phyloP scores from a whole-genome alignment of 2,888 invertebrate species.

The Drosophila macrospina region DNA sequence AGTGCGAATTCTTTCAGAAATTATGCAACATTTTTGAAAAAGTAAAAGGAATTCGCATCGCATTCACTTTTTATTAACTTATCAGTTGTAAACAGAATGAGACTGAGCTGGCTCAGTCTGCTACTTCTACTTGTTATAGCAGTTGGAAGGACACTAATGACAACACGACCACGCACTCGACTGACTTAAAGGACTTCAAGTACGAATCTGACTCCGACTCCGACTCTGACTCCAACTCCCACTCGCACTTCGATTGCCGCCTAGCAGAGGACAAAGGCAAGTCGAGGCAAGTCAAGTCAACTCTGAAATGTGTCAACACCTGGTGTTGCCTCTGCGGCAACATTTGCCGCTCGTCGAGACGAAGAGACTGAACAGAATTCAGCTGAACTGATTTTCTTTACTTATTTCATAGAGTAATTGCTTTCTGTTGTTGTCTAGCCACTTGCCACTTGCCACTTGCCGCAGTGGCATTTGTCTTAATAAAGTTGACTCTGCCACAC shows the following conservation, averaged over 20 bases:
- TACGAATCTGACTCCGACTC: neutral
- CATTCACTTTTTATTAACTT: constrained; percentile 23
- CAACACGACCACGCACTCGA: constrained; percentile 40
- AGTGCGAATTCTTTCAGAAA: constrained; percentile 2
- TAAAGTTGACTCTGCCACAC: constrained; percentile 48
- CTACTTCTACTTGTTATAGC: neutral
- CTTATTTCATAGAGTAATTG: constrained; percentile 46
- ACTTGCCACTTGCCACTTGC: constrained; percentile 11
- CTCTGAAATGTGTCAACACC: constrained; percentile 64
- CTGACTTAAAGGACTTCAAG: constrained; percentile 9
- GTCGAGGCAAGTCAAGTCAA: constrained; percentile 19
- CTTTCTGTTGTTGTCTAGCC: constrained; percentile 40
- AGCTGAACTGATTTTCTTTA: constrained; percentile 39
- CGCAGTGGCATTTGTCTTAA: constrained; percentile 62
- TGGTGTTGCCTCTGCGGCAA: constrained; percentile 42
- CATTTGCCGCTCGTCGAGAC: constrained; percentile 6
- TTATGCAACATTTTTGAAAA: constrained; percentile 3
- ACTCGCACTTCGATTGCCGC: neutral
- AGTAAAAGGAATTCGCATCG: constrained; percentile 8
- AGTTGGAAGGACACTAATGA: constrained; percentile 33
- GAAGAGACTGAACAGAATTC: constrained; percentile 19
- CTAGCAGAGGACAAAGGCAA: no score
- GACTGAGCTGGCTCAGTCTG: neutral
- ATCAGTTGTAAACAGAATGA: constrained; percentile 16
- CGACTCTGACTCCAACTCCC: neutral